Conservation (phyloP, 2,797 vertebrate species). For the Paratrypauchen microcephalus region DNA sequence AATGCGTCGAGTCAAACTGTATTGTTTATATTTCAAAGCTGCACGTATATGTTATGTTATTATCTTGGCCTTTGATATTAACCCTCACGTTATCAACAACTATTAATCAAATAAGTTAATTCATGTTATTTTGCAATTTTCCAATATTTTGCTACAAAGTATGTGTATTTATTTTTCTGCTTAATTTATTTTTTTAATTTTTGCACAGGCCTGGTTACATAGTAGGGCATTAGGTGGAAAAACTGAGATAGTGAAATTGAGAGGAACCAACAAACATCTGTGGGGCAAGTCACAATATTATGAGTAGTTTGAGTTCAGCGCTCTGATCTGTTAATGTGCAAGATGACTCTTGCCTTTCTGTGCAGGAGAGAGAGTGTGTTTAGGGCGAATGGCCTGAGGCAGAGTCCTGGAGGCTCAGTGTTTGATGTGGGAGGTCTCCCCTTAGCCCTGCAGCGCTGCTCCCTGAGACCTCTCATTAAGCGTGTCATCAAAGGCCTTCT, state of each 20-base stretch:
- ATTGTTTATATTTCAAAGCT: background rate
- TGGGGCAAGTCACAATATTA: constrained; percentile 9
- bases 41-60: no score
- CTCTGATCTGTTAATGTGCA: constrained; percentile 21
- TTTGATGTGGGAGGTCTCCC: constrained; percentile 99
- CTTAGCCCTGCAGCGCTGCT: constrained; percentile 84
- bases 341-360: constrained; percentile 12
- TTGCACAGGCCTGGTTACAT: background rate
- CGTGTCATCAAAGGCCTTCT: constrained; percentile 81
- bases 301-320: background rate
- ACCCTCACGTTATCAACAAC: background rate
- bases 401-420: constrained; percentile 44
- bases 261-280: background rate
- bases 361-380: constrained; percentile 7
- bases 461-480: constrained; percentile 87
- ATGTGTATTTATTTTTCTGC: background rate
- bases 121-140: background rate
- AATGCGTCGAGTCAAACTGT: background rate
- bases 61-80: background rate
- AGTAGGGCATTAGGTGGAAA: background rate
- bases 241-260: background rate
- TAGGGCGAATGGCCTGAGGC: constrained; percentile 10
- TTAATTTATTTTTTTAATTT: no score
- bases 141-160: background rate
- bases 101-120: background rate